phyloP scores from a whole-genome alignment of 23 tunicate genomes.

The Phallusia fumigata region DNA sequence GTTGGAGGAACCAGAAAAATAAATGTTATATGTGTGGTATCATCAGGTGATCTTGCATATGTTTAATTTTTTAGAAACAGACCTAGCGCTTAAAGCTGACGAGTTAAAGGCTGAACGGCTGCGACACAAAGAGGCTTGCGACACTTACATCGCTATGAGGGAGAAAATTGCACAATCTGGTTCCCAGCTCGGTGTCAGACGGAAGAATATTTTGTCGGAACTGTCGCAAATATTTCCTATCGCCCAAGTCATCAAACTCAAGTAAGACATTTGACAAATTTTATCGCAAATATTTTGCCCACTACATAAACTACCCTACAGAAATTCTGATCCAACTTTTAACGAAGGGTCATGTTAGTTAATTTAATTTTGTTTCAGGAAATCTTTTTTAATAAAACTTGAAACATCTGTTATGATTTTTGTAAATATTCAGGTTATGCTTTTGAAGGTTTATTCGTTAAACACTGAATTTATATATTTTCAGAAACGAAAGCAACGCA shows the following conservation, averaged over 20 bases:
- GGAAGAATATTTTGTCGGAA: constrained; percentile 62
- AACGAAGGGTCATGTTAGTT: neutral
- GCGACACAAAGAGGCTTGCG: constrained; percentile 6
- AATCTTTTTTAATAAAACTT: no score
- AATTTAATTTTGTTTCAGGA: neutral
- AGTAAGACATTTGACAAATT: neutral
- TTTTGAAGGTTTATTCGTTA: no score
- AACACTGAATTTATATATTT: neutral
- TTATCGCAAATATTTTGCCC: neutral
- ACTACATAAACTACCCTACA: no score
- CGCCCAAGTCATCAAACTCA: neutral
- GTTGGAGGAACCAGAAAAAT: no score
- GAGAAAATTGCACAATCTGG: constrained; percentile 20
- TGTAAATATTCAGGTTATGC: no score
- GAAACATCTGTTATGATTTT: no score
- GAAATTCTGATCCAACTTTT: no score
- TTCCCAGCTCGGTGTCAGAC: constrained; percentile 37
- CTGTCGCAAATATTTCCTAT: constrained; percentile 72
- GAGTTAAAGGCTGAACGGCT: neutral
- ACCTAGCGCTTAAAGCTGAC: constrained; percentile 2
- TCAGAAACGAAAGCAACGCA: neutral
- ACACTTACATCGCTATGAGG: constrained; percentile 6
- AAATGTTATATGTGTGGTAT: no score
- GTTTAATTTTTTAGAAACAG: neutral
- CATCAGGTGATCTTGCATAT: no score